Conservation (phyloP, 2,888 invertebrate genomes). For the Uropetala carovei region DNA sequence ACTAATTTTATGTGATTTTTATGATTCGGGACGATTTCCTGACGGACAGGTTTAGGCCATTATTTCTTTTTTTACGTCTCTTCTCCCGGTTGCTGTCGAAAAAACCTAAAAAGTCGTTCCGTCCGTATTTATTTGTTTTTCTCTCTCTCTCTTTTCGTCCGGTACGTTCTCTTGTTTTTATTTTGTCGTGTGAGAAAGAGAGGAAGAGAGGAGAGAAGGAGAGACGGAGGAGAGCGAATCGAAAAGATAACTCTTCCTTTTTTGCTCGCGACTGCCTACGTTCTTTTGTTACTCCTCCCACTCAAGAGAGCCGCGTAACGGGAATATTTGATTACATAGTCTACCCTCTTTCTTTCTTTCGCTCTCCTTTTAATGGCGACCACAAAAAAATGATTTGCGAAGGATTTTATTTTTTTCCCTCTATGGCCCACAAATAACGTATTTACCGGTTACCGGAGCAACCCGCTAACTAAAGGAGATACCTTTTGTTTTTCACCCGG, state of each 20-base stretch:
- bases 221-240: neutral
- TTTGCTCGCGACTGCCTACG: too few relatives aligned
- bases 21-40: neutral
- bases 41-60: constrained; percentile 4
- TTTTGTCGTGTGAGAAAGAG: neutral
- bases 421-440: neutral
- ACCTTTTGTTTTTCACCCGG: neutral
- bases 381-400: constrained; percentile 4
- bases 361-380: neutral
- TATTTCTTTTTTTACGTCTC: constrained; percentile 21
- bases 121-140: neutral
- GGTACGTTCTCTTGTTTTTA: neutral
- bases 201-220: neutral
- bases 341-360: neutral
- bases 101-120: neutral
- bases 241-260: neutral
- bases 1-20: constrained; percentile 28
- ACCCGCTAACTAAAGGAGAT: neutral
- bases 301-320: neutral
- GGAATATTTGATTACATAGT: neutral
- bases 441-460: neutral
- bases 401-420: neutral
- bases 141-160: neutral
- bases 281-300: neutral
- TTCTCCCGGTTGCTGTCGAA: constrained; percentile 3